Evolutionary conservation across 2,888 invertebrate genomes (phyloP), one percentile per base, ranked within the genome.

Genomic region (Spisula solida): DNA sequence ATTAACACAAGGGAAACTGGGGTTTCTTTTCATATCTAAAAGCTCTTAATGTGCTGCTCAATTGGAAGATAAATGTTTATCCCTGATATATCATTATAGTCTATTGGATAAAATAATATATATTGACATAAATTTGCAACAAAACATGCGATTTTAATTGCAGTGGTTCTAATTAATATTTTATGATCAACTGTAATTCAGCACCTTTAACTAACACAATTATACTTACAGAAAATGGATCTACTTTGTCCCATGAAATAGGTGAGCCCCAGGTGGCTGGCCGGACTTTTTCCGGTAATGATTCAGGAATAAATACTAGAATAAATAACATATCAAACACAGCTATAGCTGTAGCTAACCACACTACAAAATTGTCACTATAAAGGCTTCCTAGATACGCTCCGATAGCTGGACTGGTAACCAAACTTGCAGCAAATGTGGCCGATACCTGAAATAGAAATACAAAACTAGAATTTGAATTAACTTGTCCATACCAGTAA

Each of bases 341-440:
- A 84, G 99, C 99, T 89, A 99, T 98, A 84, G 97, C 98, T 0
- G 99, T 99, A 78, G 99, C 99, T 91, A 99, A 97, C 75, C 99
- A 99, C 81, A 99, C 99, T 70, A 99, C 99, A 85, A 99, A 97
- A 92, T 98, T 98, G 94, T 98, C 97, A 92, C 98, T 98, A 96
- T 99, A 99, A 89, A 98, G 97, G 96, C 98, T 94, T 56, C 97
- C 97, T 82, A 97, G 95, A 94, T 97, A 97, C 8, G 97, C 97
- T n/a, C 99, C 99, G 86, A 99, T 97, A 2, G 99, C 99, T 18
- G 99, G 99, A 90, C 99, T 99, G 94, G 99, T 99, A 81, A 99
- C 99, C 98, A 99, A 98, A 96, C 99, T 99, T 92, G 99, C 99
- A 25, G 99, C 99, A 97, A 99, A 99, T 87, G 99, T 99, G 48